These are phyloP conservation scores for Strigops habroptila DNA, from an alignment of 2,113 vertebrate genomes.

Conservation along the genomic window DNA sequence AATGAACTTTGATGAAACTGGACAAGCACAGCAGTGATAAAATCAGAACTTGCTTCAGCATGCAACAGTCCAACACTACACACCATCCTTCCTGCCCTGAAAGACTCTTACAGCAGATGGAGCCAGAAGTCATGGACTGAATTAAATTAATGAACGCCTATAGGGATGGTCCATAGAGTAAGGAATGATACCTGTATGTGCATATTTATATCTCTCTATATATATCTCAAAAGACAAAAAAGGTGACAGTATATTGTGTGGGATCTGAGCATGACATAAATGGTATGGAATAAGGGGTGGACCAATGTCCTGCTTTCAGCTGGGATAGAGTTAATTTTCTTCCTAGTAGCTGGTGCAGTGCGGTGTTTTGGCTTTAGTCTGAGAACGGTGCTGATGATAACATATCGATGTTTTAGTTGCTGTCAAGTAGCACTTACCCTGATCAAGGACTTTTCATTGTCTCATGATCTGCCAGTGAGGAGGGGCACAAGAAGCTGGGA, in stretches of 20 bases:
- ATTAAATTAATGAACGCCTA: not conserved
- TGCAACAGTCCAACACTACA: not conserved
- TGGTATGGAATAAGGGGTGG: not conserved
- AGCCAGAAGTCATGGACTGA: not conserved
- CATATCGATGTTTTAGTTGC: not conserved
- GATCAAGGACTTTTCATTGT: not conserved
- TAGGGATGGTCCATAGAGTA: not conserved
- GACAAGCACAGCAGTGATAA: not conserved
- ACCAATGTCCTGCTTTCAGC: not conserved
- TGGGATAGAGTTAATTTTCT: not conserved
- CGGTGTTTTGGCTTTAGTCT: not conserved
- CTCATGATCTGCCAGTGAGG: not conserved
- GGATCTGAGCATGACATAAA: not conserved
- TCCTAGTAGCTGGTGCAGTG: not conserved
- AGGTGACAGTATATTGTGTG: not conserved
- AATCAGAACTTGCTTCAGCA: not conserved
- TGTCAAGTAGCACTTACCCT: not conserved
- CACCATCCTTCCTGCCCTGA: not conserved
- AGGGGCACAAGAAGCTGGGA: not conserved
- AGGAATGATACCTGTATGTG: not conserved
- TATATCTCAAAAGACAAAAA: not conserved
- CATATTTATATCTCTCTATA: not conserved
- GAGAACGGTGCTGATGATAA: not conserved
- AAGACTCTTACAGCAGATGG: not conserved
- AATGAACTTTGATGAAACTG: not conserved